Evolutionary conservation across 2,797 vertebrate species (phyloP), one percentile per base, ranked within the genome.

Genomic region (Geotrypetes seraphini): DNA sequence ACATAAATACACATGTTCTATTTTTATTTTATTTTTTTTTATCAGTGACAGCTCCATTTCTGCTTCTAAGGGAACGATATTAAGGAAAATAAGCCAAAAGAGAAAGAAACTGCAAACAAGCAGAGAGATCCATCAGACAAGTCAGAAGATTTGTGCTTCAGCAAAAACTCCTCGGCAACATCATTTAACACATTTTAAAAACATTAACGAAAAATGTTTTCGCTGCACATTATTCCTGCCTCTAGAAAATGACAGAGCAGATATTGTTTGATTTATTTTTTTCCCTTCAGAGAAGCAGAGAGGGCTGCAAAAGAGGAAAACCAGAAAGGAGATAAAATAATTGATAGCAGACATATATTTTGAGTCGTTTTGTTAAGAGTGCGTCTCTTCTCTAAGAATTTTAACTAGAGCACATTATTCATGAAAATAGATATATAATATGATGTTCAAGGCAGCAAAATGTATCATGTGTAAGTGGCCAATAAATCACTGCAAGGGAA

Each of bases 351-450:
- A 60, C 68, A 38, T 50, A 53, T 54, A 68, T 63, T 64, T 72
- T 70, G 70, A 69, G 63, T 67, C 69, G 64, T 56, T 62, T n/a
- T n/a, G n/a, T 49, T 46, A 36, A 47, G 53, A 68, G 75, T 81
- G 81, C 83, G 79, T 81, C 45, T 57, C 14, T 19, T 62, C 46
- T 53, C 25, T 56, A 64, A 69, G 49, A 71, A 74, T 43, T 78
- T 81, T 75, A 70, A 60, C 53, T 57, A 27, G 53, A 66, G 31
- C 47, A 47, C 44, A 66, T 74, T 73, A 75, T 64, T 77, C 66
- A 70, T 64, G 69, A 65, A 76, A 76, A 70, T 59, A 77, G 71
- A 79, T 71, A 58, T 55, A 74, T 62, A 58, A 47, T 50, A 50
- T 67, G 49, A 46, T 73, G 60, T 53, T 66, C 40, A 60, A 60